Evolutionary conservation across 1,140 invertebrate species (phyloP).

Genomic region (Nebria ingens): DNA sequence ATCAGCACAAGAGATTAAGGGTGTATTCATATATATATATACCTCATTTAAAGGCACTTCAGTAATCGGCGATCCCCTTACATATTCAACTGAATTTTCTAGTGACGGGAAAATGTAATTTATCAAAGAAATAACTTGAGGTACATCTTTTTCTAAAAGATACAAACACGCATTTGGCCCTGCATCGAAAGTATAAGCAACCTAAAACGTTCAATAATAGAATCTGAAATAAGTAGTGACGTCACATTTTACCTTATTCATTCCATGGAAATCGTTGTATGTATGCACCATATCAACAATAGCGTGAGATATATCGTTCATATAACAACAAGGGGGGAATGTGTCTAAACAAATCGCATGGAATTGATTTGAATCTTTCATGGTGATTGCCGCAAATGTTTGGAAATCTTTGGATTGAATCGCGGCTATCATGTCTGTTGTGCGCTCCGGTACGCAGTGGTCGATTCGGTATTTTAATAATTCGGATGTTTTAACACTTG

Average conservation of each 20-base stretch:
- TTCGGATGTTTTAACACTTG: conserved; percentile 68
- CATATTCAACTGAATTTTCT: conserved; percentile 39
- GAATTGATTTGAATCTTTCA: conserved; percentile 97
- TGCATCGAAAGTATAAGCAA: conserved; percentile 95
- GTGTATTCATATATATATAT: no score
- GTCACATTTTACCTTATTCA: conserved; percentile 43
- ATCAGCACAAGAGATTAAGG: no score
- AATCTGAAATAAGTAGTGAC: conserved; percentile 11
- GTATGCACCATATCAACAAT: conserved; percentile 73
- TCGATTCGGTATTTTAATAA: conserved; percentile 67
- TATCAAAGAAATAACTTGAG: conserved; percentile 52
- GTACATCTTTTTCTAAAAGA: conserved; percentile 65
- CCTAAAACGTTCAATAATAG: conserved; percentile 34
- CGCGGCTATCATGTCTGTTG: conserved; percentile 57
- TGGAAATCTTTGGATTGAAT: conserved; percentile 74
- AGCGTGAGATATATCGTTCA: conserved; percentile 77
- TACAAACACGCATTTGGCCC: conserved; percentile 94
- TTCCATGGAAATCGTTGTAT: conserved; percentile 60
- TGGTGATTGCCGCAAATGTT: conserved; percentile 85
- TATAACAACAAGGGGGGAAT: conserved; percentile 86
- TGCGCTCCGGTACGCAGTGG: conserved; percentile 59
- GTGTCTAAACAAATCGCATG: conserved; percentile 93
- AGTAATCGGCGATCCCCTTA: conserved; percentile 42
- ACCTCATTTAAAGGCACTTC: conserved; percentile 25
- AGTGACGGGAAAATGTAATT: conserved; percentile 60